These are phyloP conservation scores for Zaprionus davidi DNA, from an alignment of 1,140 invertebrate genomes.

Conservation along the genomic window DNA sequence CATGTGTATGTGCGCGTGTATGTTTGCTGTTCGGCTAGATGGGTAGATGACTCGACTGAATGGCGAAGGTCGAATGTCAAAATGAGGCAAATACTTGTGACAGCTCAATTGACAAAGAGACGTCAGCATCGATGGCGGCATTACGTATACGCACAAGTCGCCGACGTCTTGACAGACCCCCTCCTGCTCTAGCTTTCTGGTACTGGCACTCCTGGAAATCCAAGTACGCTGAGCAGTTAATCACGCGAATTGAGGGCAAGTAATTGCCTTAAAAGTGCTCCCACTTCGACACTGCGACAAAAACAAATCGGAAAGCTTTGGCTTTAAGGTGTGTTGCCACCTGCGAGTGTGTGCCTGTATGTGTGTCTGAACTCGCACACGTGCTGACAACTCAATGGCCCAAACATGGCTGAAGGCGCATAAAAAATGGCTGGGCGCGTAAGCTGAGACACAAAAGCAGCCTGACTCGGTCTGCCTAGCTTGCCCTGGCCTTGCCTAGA, in stretches of 20 bases:
- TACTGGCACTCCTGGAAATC: slow-evolving; percentile 21
- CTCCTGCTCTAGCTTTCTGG: background rate
- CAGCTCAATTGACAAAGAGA: slow-evolving; percentile 39
- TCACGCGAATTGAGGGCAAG: slow-evolving; percentile 63
- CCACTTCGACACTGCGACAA: slow-evolving; percentile 44
- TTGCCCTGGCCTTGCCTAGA: background rate
- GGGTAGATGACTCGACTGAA: slow-evolving; percentile 33
- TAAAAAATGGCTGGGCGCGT: slow-evolving; percentile 53
- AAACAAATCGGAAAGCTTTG: slow-evolving; percentile 61
- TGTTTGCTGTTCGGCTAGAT: background rate
- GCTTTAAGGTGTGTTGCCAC: slow-evolving; percentile 42
- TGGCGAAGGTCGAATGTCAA: slow-evolving; percentile 60
- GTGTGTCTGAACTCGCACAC: slow-evolving; percentile 9
- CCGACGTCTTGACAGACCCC: background rate
- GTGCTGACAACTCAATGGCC: slow-evolving; percentile 46
- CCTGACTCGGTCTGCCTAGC: slow-evolving; percentile 31
- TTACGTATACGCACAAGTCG: slow-evolving; percentile 26
- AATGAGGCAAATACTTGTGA: slow-evolving; percentile 28
- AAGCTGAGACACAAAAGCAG: slow-evolving; percentile 52
- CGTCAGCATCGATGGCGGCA: slow-evolving; percentile 36
- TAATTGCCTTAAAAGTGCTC: slow-evolving; percentile 74
- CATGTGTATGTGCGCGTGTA: background rate
- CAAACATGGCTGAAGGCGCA: slow-evolving; percentile 26
- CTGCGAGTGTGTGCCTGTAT: slow-evolving; percentile 26
- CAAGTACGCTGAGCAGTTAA: slow-evolving; percentile 68